Conservation (phyloP, 2,797 vertebrate species). For the Cichlasoma orientale region DNA sequence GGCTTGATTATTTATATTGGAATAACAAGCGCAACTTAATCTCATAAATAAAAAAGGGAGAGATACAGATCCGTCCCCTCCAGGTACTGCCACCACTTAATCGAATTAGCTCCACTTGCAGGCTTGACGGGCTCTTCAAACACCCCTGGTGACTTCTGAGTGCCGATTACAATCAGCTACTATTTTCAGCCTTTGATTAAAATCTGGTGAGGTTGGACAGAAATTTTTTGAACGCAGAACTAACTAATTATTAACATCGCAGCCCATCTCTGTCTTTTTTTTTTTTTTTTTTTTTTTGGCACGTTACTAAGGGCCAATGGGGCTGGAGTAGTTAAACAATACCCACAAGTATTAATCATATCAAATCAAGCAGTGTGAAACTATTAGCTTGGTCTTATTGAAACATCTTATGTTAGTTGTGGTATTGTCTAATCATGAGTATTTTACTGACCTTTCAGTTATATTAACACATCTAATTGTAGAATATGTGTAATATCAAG, state of each 20-base stretch:
- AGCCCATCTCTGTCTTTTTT: slow-evolving; percentile 50
- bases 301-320: slow-evolving; percentile 64
- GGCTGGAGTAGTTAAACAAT: slow-evolving; percentile 74
- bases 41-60: slow-evolving; percentile 83
- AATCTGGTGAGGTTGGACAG: slow-evolving; percentile 81
- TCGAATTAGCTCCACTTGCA: slow-evolving; percentile 83
- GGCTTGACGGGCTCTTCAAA: slow-evolving; percentile 83
- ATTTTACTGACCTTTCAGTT: slow-evolving; percentile 51
- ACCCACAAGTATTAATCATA: slow-evolving; percentile 76
- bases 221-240: slow-evolving; percentile 72
- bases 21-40: slow-evolving; percentile 82
- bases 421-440: slow-evolving; percentile 37
- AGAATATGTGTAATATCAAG: slow-evolving; percentile 27
- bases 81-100: slow-evolving; percentile 83
- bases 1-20: slow-evolving; percentile 83
- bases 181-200: slow-evolving; percentile 86
- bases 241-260: slow-evolving; percentile 81
- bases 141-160: slow-evolving; percentile 85
- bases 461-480: background rate
- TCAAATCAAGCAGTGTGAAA: slow-evolving; percentile 65
- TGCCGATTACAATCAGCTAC: slow-evolving; percentile 85
- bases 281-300: slow-evolving; percentile 16
- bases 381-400: slow-evolving; percentile 69
- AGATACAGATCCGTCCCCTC: slow-evolving; percentile 82
- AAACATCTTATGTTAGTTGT: slow-evolving; percentile 52